These are phyloP conservation scores for Batillaria attramentaria DNA, from an alignment of 1,140 invertebrate species.

Conservation along the genomic window DNA sequence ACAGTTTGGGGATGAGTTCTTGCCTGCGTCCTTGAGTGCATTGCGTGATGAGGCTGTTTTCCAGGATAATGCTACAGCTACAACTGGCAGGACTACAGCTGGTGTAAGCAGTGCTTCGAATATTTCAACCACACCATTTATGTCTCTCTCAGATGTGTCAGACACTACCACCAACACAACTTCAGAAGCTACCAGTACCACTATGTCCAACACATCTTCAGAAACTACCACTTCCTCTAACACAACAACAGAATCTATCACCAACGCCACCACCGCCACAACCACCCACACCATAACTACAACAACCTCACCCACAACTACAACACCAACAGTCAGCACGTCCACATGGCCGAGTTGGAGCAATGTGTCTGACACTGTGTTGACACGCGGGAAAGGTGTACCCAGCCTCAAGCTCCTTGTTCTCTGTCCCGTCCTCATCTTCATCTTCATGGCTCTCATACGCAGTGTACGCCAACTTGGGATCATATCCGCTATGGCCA, in stretches of 20 bases:
- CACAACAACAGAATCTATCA: not conserved
- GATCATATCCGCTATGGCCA: slow-evolving; percentile 60
- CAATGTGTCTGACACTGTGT: not conserved
- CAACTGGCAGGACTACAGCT: no score
- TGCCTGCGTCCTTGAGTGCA: no score
- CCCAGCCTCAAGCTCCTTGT: slow-evolving; percentile 60
- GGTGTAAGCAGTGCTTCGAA: no score
- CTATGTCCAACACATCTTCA: no score
- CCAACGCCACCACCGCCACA: not conserved
- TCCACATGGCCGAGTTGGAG: not conserved
- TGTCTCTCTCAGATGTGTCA: no score
- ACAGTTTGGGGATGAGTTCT: no score
- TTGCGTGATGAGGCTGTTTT: no score
- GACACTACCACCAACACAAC: no score
- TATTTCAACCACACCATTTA: no score
- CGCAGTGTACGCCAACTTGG: slow-evolving; percentile 61
- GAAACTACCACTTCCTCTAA: not conserved
- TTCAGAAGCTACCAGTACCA: no score
- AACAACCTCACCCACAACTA: not conserved
- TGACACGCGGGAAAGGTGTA: not conserved
- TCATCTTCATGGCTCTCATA: slow-evolving; percentile 63
- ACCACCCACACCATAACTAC: not conserved
- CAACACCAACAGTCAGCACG: not conserved
- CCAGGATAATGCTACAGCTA: no score
- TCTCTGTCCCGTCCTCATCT: slow-evolving; percentile 58